Evolutionary conservation across 2,888 invertebrate species (phyloP).

Genomic region (Papilio gigon): DNA sequence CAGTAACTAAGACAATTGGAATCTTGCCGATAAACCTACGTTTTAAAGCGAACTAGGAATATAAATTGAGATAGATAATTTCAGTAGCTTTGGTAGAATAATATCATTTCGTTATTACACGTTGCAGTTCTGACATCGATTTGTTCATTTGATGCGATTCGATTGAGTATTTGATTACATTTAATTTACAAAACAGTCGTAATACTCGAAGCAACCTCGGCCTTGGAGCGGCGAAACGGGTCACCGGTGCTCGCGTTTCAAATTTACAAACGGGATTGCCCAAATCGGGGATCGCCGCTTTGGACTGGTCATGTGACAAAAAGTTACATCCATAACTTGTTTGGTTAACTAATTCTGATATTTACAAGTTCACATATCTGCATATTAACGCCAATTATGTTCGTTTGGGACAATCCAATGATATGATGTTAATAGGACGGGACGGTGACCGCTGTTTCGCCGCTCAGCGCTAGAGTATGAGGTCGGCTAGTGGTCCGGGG

Average conservation of each 20-base stretch:
- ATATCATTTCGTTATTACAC: constrained; percentile 65
- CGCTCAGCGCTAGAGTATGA: constrained; percentile 53
- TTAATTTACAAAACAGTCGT: constrained; percentile 51
- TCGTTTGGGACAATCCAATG: not conserved
- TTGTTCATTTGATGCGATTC: constrained; percentile 45
- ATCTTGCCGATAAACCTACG: constrained; percentile 79
- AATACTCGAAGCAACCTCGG: constrained; percentile 51
- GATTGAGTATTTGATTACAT: constrained; percentile 66
- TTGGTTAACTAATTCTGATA: not conserved
- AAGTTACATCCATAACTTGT: constrained; percentile 1
- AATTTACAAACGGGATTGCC: constrained; percentile 50
- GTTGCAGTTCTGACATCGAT: constrained; percentile 49
- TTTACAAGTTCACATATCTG: not conserved
- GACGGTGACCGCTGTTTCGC: constrained; percentile 6
- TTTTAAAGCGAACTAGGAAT: constrained; percentile 82
- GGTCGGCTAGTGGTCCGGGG: constrained; percentile 41
- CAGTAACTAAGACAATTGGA: constrained; percentile 77
- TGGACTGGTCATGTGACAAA: not conserved
- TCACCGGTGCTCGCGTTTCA: constrained; percentile 50
- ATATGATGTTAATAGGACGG: not conserved
- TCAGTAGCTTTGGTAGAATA: constrained; percentile 80
- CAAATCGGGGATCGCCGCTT: constrained; percentile 20
- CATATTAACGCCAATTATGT: not conserved
- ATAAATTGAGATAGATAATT: constrained; percentile 80
- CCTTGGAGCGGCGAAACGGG: constrained; percentile 48